These are phyloP conservation scores for Sipha maydis DNA, from an alignment of 2,888 invertebrate species.

Conservation along the genomic window DNA sequence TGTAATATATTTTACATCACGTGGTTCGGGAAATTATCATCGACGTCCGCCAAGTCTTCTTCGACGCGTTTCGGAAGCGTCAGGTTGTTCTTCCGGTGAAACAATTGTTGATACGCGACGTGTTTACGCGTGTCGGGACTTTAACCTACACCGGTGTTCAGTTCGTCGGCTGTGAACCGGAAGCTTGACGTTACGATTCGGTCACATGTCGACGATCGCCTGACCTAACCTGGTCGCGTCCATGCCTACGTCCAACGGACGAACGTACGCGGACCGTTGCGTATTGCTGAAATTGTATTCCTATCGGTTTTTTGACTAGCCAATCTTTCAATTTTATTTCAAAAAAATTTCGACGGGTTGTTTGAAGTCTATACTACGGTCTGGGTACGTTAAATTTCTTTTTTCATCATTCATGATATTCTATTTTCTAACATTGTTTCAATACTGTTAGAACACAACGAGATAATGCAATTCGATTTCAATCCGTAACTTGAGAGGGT, in stretches of 20 bases:
- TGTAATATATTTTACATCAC: neutral
- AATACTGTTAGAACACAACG: too few species aligned
- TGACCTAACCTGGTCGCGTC: too few species aligned
- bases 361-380: too few species aligned
- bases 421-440: too few species aligned
- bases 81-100: neutral
- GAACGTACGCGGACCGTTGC: too few species aligned
- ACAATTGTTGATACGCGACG: neutral
- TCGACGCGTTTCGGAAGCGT: neutral
- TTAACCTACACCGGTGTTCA: neutral
- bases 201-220: neutral
- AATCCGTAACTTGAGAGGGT: too few species aligned
- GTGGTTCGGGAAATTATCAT: neutral
- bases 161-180: neutral
- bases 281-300: too few species aligned
- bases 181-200: neutral
- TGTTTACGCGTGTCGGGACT: neutral
- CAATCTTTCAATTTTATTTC: too few species aligned
- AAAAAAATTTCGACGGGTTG: neutral
- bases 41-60: neutral
- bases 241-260: too few species aligned
- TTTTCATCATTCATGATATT: too few species aligned
- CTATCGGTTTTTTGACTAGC: too few species aligned
- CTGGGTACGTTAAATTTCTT: neutral
- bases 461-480: too few species aligned